Evolutionary conservation across 2,113 vertebrate genomes (phyloP), one percentile per base, ranked within the genome.

Genomic region (Asarcornis scutulata): DNA sequence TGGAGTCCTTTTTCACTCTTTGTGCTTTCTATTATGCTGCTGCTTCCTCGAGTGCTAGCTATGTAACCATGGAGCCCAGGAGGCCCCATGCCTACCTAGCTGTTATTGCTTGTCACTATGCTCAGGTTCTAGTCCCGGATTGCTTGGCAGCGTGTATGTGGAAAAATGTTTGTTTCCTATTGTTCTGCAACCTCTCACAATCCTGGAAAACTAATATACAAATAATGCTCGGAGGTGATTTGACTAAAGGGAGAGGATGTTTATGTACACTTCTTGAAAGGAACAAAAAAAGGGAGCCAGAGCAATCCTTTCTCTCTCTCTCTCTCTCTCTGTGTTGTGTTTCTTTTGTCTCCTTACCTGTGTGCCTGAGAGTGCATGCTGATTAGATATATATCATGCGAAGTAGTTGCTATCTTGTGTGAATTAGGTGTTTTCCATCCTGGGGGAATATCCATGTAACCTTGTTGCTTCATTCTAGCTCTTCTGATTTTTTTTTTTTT

Each of bases 51-150:
- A n/a, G 50, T 23, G 13, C 32, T 14, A 21, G 31, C 40, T 75
- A 21, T 36, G 13, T 48, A 23, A 27, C 53, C n/a, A 8, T 32
- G 50, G 59, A 31, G 52, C 25, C 12, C 25, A 3, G 4, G 21
- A 66, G 73, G 8, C 44, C 56, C 34, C 14, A 14, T 29, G 52
- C 52, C 11, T 3, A 31, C 68, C 36, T 59, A 29, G 55, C 25
- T 56, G 0, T 50, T 40, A 3, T 5, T 42, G 38, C 40, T 56
- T 44, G 38, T 34, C 22, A 0, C 16, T 6, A 26, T 21, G 31
- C 59, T 81, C 22, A 5, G n/a, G 23, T 38, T 86, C 21, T 21
- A 14, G 40, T 17, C 44, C 3, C 7, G 31, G 53, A 16, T 32
- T 32, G 40, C 59, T 78, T 87, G 72, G 38, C 50, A 53, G 38